Evolutionary conservation across 2,888 invertebrate species (phyloP), one percentile per base, ranked within the genome.

Genomic region (Fabriciana adippe): DNA sequence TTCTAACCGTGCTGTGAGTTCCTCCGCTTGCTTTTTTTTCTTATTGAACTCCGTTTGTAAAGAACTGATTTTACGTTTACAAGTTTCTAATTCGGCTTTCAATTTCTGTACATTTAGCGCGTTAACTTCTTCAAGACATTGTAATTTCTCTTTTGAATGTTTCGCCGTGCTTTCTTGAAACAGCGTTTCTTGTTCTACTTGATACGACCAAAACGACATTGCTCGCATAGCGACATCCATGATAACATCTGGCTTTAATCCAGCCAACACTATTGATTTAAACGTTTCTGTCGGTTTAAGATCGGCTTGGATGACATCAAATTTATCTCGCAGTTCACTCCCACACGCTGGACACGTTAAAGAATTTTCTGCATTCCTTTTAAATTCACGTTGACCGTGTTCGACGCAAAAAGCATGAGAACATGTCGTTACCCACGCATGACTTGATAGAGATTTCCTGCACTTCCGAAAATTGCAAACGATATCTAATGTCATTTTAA

Each of bases 181-280:
- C 67, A 90, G 76, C 3, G 93, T 92, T 74, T 93, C 93, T 76
- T 93, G 93, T 79, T 93, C 92, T 1, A 93, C 85, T 84, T 93
- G 93, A 75, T 93, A 93, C 1, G 93, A 90, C 93, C 93, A 93
- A 77, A 93, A 93, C 1, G 92, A 92, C 87, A 93, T 93, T 14
- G 93, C 93, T 70, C 93, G 83, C 90, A 92, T 93, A 63, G 93
- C 92, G 67, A 93, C 89, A 73, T 93, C 93, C 93, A 93, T 92
- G 62, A 93, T 90, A 65, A 87, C 86, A 68, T 93, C 93, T 18
- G 93, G 93, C 73, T 89, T 89, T 86, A 93, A 87, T 63, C 93
- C 93, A 53, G 92, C 93, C 73, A 93, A 79, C 55, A 93, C 93
- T 67, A 93, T 93, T 16, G 93, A 91, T 77, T 93, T 93, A 69